Percentiles rank a stretch among this genome's conserved stretches.
Evolutionary conservation across 2,888 invertebrate genomes (phyloP).

Genomic region (Leptogaster cylindrica): DNA sequence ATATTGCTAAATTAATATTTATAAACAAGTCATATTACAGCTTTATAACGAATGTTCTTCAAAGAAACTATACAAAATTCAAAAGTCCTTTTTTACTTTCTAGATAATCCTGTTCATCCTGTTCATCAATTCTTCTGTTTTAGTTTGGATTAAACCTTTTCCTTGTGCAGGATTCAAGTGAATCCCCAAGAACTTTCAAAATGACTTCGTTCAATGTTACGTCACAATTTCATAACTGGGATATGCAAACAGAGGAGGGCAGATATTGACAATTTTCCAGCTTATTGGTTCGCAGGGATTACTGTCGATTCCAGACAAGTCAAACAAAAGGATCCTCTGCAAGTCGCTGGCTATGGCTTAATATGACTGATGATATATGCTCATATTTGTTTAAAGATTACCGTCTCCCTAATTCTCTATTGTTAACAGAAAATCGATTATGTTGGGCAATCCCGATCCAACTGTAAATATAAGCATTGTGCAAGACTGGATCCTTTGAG

Average conservation of each 20-base stretch:
- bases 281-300: conserved; percentile 34
- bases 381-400: conserved; percentile 25
- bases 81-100: too few relatives aligned
- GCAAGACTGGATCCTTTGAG: too few relatives aligned
- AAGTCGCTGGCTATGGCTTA: neutral
- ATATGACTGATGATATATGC: conserved; percentile 9
- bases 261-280: conserved; percentile 18
- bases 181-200: too few relatives aligned
- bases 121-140: too few relatives aligned
- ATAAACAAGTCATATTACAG: too few relatives aligned
- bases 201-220: conserved; percentile 10
- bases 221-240: conserved; percentile 18
- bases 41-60: too few relatives aligned
- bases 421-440: conserved; percentile 28
- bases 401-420: conserved; percentile 22
- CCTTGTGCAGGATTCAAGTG: too few relatives aligned
- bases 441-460: conserved; percentile 6
- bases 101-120: too few relatives aligned
- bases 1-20: too few relatives aligned
- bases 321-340: conserved; percentile 7
- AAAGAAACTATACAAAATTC: too few relatives aligned
- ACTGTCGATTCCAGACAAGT: conserved; percentile 15
- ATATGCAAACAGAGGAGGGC: conserved; percentile 5
- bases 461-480: conserved; percentile 22
- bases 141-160: too few relatives aligned